These are phyloP conservation scores for Paramormyrops kingsleyae DNA, from an alignment of 2,113 vertebrate genomes.

Conservation along the genomic window DNA sequence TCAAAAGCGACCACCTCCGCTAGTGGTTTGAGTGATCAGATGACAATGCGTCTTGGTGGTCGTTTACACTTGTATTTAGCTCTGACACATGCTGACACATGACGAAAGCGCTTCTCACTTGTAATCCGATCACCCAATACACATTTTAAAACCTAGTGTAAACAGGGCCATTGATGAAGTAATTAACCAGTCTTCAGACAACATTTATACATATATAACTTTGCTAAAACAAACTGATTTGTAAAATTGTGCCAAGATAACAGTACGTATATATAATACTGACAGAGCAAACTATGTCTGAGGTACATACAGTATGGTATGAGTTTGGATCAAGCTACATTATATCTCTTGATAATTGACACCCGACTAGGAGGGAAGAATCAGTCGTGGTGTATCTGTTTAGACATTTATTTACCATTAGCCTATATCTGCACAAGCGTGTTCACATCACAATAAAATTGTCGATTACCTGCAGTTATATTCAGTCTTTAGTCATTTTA, in stretches of 20 bases:
- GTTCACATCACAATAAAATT: background rate
- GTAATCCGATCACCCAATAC: background rate
- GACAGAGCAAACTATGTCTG: background rate
- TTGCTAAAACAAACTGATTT: background rate
- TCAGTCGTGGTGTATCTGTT: background rate
- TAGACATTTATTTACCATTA: background rate
- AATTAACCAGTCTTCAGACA: background rate
- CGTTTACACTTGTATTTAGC: background rate
- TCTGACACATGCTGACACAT: too few relatives aligned
- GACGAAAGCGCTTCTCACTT: background rate
- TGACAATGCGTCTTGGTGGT: background rate
- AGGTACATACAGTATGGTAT: background rate
- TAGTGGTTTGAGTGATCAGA: background rate
- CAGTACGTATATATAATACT: background rate
- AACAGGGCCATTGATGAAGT: background rate
- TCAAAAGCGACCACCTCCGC: background rate
- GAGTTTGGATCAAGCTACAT: background rate
- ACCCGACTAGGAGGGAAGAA: background rate
- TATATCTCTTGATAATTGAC: background rate
- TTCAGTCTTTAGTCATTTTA: background rate
- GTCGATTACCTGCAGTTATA: background rate
- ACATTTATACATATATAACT: background rate
- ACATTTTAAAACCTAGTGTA: background rate
- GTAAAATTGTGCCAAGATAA: background rate
- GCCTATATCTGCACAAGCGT: background rate